phyloP scores from a whole-genome alignment of 2,797 vertebrate species.

The Cryptoblepharus egeriae region DNA sequence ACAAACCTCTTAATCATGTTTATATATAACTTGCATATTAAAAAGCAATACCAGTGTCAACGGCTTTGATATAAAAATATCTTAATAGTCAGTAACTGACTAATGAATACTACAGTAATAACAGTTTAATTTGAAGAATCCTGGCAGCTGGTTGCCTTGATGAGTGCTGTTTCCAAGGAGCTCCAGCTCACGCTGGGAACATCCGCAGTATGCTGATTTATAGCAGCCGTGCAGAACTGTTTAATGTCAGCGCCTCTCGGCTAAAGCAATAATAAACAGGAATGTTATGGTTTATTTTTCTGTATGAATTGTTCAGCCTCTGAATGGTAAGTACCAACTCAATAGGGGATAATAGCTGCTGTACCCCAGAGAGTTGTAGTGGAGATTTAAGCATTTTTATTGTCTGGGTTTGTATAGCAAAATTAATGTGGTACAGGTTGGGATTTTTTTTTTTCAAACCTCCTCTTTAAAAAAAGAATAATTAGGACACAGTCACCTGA shows the following conservation, averaged over 20 bases:
- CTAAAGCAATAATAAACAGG: slow-evolving; percentile 85
- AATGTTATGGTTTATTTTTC: slow-evolving; percentile 84
- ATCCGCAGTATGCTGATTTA: slow-evolving; percentile 83
- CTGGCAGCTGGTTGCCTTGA: slow-evolving; percentile 83
- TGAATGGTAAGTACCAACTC: slow-evolving; percentile 80
- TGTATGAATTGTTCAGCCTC: slow-evolving; percentile 82
- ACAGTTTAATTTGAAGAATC: slow-evolving; percentile 84
- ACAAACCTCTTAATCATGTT: slow-evolving; percentile 72
- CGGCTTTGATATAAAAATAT: slow-evolving; percentile 79
- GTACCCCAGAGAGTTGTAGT: slow-evolving; percentile 75
- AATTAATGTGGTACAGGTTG: slow-evolving; percentile 65
- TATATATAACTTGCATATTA: slow-evolving; percentile 77
- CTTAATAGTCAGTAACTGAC: slow-evolving; percentile 81
- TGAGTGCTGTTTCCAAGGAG: slow-evolving; percentile 82
- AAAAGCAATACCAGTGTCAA: slow-evolving; percentile 78
- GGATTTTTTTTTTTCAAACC: slow-evolving; percentile 38
- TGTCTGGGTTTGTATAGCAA: slow-evolving; percentile 69
- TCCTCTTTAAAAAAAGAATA: not conserved
- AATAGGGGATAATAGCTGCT: slow-evolving; percentile 79
- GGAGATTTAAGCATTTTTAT: slow-evolving; percentile 72
- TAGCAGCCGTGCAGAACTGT: slow-evolving; percentile 82
- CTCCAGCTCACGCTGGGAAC: slow-evolving; percentile 78
- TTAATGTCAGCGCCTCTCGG: slow-evolving; percentile 85
- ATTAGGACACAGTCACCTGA: not conserved
- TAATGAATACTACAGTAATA: slow-evolving; percentile 83